Evolutionary conservation across 2,113 vertebrate genomes (phyloP).

Genomic region (western clawed frog (Xenopus tropicalis)): UCB_Xtro_10.0 CM004445.2:12058001-12058500

Average conservation of each 20-base stretch:
- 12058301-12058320: slow-evolving; percentile 69
- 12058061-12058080: slow-evolving; percentile 67
- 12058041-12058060: slow-evolving; percentile 66
- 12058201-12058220: slow-evolving; percentile 68
- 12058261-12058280: slow-evolving; percentile 69
- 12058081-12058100: slow-evolving; percentile 78
- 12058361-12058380: slow-evolving; percentile 83
- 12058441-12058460: slow-evolving; percentile 66
- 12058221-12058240: slow-evolving; percentile 61
- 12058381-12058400: slow-evolving; percentile 83
- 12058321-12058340: slow-evolving; percentile 76
- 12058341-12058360: slow-evolving; percentile 77
- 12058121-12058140: slow-evolving; percentile 83
- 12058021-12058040: slow-evolving; percentile 78
- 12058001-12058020: slow-evolving; percentile 74
- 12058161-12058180: slow-evolving; percentile 69
- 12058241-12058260: slow-evolving; percentile 59
- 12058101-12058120: slow-evolving; percentile 84
- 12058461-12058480: slow-evolving; percentile 89
- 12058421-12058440: slow-evolving; percentile 71
- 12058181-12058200: slow-evolving; percentile 66
- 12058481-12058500: slow-evolving; percentile 92
- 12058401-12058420: slow-evolving; percentile 86
- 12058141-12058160: slow-evolving; percentile 78
- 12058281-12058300: slow-evolving; percentile 68